phyloP scores from a whole-genome alignment of 2,888 invertebrate species.

The Drosophila pseudotalamancana region DNA sequence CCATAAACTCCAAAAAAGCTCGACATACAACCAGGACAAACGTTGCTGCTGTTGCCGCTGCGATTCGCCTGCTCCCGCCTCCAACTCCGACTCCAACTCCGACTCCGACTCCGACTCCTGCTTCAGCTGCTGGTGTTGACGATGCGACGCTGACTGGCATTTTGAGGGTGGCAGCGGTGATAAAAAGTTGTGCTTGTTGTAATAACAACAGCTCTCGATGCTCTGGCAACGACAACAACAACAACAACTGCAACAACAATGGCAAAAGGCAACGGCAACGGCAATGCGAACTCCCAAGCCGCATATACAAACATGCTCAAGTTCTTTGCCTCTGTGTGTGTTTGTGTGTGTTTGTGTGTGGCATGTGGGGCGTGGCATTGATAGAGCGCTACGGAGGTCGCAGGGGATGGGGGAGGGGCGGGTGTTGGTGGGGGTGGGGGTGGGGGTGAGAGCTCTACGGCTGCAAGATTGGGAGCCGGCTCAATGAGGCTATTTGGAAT shows the following conservation, averaged over 20 bases:
- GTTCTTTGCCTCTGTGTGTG: slow-evolving; percentile 26
- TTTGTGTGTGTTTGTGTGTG: slow-evolving; percentile 1
- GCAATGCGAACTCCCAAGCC: slow-evolving; percentile 51
- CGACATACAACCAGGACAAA: slow-evolving; percentile 65
- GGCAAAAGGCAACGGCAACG: slow-evolving; percentile 26
- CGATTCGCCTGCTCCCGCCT: slow-evolving; percentile 8
- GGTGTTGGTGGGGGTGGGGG: background rate
- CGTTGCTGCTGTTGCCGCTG: slow-evolving; percentile 44
- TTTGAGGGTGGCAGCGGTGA: slow-evolving; percentile 76
- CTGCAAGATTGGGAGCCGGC: too few species aligned
- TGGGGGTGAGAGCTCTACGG: slow-evolving; percentile 29
- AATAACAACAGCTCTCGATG: slow-evolving; percentile 69
- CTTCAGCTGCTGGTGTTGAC: slow-evolving; percentile 59
- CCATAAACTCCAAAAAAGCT: slow-evolving; percentile 70
- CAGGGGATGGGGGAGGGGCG: too few species aligned
- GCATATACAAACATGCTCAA: slow-evolving; percentile 50
- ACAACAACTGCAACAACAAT: slow-evolving; percentile 21
- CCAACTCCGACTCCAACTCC: slow-evolving; percentile 14
- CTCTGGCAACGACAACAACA: slow-evolving; percentile 50
- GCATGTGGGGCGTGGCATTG: slow-evolving; percentile 42
- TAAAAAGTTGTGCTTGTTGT: slow-evolving; percentile 77
- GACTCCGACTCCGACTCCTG: slow-evolving; percentile 18
- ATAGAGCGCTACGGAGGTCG: slow-evolving; percentile 20
- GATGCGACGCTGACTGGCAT: slow-evolving; percentile 75
- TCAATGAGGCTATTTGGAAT: slow-evolving; percentile 82